Evolutionary conservation across 2,888 invertebrate species (phyloP).

Genomic region (Thymelicus acteon): DNA sequence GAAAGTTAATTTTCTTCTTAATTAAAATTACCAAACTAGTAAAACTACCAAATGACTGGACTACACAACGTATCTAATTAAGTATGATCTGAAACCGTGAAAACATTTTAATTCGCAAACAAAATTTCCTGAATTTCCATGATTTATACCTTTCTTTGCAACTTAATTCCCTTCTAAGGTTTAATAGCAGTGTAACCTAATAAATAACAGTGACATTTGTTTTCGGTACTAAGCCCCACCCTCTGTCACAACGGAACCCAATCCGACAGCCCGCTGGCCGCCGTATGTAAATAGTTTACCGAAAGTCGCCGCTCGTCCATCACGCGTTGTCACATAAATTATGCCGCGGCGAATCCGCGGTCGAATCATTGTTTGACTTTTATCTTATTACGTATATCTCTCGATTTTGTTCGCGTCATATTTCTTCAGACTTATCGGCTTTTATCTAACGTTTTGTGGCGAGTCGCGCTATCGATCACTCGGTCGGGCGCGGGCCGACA

Average conservation of each 20-base stretch:
- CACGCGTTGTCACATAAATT: constrained; percentile 85
- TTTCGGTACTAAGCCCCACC: constrained; percentile 84
- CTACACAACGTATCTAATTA: too few species aligned
- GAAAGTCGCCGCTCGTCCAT: constrained; percentile 85
- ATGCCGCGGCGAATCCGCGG: constrained; percentile 85
- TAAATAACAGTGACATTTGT: constrained; percentile 85
- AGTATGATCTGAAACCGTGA: not conserved
- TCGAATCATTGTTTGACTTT: constrained; percentile 85
- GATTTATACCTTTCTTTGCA: constrained; percentile 12
- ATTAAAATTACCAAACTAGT: too few species aligned
- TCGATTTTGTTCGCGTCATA: constrained; percentile 85
- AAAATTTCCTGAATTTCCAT: not conserved
- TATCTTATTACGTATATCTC: constrained; percentile 85
- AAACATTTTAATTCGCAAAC: not conserved
- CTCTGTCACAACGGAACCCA: constrained; percentile 83
- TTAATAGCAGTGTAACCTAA: constrained; percentile 79
- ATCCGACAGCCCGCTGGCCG: constrained; percentile 80
- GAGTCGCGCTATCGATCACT: constrained; percentile 82
- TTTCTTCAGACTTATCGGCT: constrained; percentile 84
- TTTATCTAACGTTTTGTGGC: constrained; percentile 84
- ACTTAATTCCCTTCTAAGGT: constrained; percentile 70
- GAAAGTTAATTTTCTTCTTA: too few species aligned
- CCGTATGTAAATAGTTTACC: constrained; percentile 85
- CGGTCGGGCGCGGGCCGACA: constrained; percentile 75
- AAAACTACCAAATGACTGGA: too few species aligned